Percentiles rank a stretch among this genome's conserved stretches.
phyloP scores from a whole-genome alignment of 1,140 invertebrate species.

The Telenomus remus region DNA sequence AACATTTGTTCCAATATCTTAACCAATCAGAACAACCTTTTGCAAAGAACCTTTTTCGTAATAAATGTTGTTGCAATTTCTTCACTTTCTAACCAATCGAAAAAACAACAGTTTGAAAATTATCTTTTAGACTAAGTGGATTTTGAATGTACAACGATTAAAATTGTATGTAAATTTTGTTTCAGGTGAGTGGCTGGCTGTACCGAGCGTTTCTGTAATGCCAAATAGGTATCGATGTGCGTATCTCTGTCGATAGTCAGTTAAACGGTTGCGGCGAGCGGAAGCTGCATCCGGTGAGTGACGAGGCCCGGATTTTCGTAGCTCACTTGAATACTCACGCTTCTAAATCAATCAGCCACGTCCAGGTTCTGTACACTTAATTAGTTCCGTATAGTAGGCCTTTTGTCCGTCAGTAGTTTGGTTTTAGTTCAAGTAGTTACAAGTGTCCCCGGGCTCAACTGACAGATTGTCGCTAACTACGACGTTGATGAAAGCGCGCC shows the following conservation, averaged over 20 bases:
- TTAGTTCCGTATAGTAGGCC: constrained; percentile 60
- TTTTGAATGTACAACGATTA: no score
- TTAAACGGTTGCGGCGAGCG: constrained; percentile 75
- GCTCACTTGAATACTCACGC: constrained; percentile 65
- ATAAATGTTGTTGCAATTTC: no score
- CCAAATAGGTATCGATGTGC: constrained; percentile 76
- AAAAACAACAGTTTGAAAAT: no score
- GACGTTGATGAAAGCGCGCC: constrained; percentile 36
- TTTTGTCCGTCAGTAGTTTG: constrained; percentile 54
- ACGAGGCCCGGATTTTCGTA: constrained; percentile 73
- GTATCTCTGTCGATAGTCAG: constrained; percentile 73
- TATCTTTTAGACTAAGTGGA: no score
- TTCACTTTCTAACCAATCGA: no score
- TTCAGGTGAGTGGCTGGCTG: constrained; percentile 75
- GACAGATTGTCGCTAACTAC: constrained; percentile 50
- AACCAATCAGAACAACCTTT: no score
- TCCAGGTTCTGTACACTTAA: constrained; percentile 61
- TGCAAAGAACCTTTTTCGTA: no score
- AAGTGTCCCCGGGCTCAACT: constrained; percentile 49
- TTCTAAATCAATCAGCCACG: constrained; percentile 62
- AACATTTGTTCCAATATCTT: background rate
- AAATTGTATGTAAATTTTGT: constrained; percentile 56
- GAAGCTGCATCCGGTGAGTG: constrained; percentile 75
- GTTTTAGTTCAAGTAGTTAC: constrained; percentile 58
- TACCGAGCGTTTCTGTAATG: constrained; percentile 75